These are phyloP conservation scores for Hypsopygia costalis DNA, from an alignment of 2,888 invertebrate species.

Conservation along the genomic window DNA sequence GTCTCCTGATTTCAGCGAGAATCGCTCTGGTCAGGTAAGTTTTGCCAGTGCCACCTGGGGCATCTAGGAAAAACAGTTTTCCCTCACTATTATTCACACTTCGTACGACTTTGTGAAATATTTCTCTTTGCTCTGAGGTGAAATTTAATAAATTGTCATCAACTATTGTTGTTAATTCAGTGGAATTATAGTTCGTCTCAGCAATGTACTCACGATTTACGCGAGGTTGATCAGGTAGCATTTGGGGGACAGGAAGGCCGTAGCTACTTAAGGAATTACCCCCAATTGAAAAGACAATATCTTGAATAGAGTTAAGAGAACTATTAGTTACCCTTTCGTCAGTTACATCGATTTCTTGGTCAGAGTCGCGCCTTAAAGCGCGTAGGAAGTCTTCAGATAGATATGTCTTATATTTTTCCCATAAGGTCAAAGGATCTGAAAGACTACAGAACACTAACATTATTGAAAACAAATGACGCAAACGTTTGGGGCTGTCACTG, in stretches of 20 bases:
- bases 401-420: constrained; percentile 17
- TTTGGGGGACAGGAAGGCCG: constrained; percentile 12
- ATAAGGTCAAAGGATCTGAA: constrained; percentile 14
- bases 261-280: constrained; percentile 14
- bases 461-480: constrained; percentile 17
- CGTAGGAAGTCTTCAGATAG: constrained; percentile 24
- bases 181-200: neutral
- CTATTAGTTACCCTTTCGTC: neutral
- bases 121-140: too few relatives aligned
- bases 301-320: constrained; percentile 9
- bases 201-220: constrained; percentile 17
- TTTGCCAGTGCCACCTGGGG: constrained; percentile 9
- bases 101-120: neutral
- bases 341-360: neutral
- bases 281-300: constrained; percentile 13
- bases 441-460: constrained; percentile 14
- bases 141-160: too few relatives aligned
- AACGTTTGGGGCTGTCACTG: constrained; percentile 20
- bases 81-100: constrained; percentile 16
- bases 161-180: too few relatives aligned
- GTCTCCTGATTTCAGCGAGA: constrained; percentile 11
- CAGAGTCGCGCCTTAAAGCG: constrained; percentile 10
- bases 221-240: constrained; percentile 8
- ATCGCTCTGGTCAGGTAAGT: constrained; percentile 13
- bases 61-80: constrained; percentile 14